Evolutionary conservation across 2,888 invertebrate genomes (phyloP).

Genomic region (Chrysopilus asiliformis): DNA sequence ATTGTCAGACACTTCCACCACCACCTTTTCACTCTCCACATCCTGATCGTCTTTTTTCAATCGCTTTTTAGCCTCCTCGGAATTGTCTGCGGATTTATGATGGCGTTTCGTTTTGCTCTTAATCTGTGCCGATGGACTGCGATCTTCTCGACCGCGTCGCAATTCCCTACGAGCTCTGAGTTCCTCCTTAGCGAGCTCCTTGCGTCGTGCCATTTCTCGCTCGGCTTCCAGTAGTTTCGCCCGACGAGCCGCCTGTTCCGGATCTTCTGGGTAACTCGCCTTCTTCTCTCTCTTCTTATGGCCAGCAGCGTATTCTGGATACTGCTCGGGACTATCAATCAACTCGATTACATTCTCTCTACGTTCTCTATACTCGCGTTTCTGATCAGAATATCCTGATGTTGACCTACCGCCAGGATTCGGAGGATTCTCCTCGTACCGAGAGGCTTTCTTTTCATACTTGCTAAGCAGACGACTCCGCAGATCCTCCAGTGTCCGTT

Average conservation of each 20-base stretch:
- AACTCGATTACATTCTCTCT: slow-evolving; percentile 34
- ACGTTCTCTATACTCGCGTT: slow-evolving; percentile 4
- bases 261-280: slow-evolving; percentile 26
- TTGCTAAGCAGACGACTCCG: slow-evolving; percentile 56
- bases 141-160: slow-evolving; percentile 37
- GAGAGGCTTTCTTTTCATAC: slow-evolving; percentile 44
- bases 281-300: slow-evolving; percentile 9
- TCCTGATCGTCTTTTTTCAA: slow-evolving; percentile 17
- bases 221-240: slow-evolving; percentile 60
- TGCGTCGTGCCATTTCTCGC: slow-evolving; percentile 60
- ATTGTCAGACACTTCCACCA: slow-evolving; percentile 31
- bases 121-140: slow-evolving; percentile 19
- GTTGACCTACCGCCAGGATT: slow-evolving; percentile 5
- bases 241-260: slow-evolving; percentile 45
- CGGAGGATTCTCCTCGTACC: slow-evolving; percentile 22
- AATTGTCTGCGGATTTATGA: slow-evolving; percentile 19
- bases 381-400: background rate
- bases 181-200: slow-evolving; percentile 59
- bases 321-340: slow-evolving; percentile 37
- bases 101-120: slow-evolving; percentile 16
- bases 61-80: slow-evolving; percentile 22
- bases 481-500: slow-evolving; percentile 58
- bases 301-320: slow-evolving; percentile 26
- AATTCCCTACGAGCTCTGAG: slow-evolving; percentile 57
- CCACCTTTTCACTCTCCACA: slow-evolving; percentile 20